phyloP scores from a whole-genome alignment of 1,140 invertebrate species.

The Hycleus cichorii region DNA sequence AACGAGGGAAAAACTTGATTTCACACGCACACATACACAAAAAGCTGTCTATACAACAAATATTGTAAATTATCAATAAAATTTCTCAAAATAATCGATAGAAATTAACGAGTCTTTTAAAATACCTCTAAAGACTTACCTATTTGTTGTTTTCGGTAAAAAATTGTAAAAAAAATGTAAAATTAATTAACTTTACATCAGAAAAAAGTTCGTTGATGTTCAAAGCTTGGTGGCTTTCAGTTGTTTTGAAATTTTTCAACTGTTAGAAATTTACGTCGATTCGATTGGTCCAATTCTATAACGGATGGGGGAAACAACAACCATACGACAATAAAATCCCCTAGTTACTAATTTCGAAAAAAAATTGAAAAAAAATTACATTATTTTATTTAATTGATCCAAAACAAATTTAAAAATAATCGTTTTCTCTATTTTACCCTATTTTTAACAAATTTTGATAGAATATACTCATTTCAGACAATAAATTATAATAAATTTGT shows the following conservation, averaged over 20 bases:
- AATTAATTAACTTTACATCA: constrained; percentile 9
- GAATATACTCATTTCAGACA: too few species aligned
- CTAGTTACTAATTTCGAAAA: too few species aligned
- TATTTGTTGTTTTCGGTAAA: constrained; percentile 2
- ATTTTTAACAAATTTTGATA: too few species aligned
- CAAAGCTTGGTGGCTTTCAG: constrained; percentile 27
- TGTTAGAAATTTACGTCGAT: constrained; percentile 11
- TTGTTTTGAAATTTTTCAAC: constrained; percentile 32
- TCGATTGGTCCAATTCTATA: constrained; percentile 18
- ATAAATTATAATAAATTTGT: too few species aligned
- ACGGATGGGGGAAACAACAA: not conserved
- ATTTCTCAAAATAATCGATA: too few species aligned
- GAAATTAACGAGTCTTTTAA: not conserved
- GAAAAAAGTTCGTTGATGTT: constrained; percentile 28
- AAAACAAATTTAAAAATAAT: too few species aligned
- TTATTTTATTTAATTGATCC: too few species aligned
- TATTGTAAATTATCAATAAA: not conserved
- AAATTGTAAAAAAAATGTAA: constrained; percentile 20
- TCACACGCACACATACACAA: too few species aligned
- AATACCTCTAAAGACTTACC: constrained; percentile 1
- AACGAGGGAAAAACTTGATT: too few species aligned
- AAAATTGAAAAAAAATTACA: too few species aligned
- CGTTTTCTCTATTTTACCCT: too few species aligned
- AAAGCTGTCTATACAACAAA: not conserved
- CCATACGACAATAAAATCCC: too few species aligned